Evolutionary conservation across 2,888 invertebrate species (phyloP).

Genomic region (Drosophila histrio): DNA sequence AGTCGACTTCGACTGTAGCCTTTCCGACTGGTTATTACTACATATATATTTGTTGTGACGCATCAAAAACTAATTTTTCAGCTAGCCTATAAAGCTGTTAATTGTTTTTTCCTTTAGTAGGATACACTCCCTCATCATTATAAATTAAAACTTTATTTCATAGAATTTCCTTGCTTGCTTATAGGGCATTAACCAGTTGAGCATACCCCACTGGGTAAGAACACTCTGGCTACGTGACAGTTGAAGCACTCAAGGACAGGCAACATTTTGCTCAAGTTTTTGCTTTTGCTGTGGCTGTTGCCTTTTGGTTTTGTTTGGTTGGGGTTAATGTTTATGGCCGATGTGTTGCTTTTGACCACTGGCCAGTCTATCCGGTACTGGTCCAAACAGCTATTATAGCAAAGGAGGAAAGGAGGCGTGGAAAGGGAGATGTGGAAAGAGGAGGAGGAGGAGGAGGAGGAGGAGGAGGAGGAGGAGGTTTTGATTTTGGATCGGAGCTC

Average conservation of each 20-base stretch:
- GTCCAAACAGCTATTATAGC: slow-evolving; percentile 4
- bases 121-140: too few species aligned
- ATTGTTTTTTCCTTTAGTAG: too few species aligned
- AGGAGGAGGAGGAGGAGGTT: background rate
- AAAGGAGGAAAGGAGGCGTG: background rate
- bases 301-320: slow-evolving; percentile 8
- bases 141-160: too few species aligned
- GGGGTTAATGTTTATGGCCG: slow-evolving; percentile 42
- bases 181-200: background rate
- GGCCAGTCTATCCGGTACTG: slow-evolving; percentile 37
- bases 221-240: background rate
- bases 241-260: slow-evolving; percentile 13
- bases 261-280: slow-evolving; percentile 7
- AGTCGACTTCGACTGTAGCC: too few species aligned
- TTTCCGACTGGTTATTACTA: too few species aligned
- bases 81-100: too few species aligned
- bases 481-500: slow-evolving; percentile 50
- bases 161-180: background rate
- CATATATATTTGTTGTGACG: too few species aligned
- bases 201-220: background rate
- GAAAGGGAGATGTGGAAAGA: background rate
- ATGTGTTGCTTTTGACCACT: slow-evolving; percentile 42
- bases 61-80: too few species aligned
- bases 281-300: slow-evolving; percentile 19
- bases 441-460: background rate